Evolutionary conservation across 2,888 invertebrate species (phyloP), one percentile per base, ranked within the genome.

Genomic region (Caenorhabditis panamensis): DNA sequence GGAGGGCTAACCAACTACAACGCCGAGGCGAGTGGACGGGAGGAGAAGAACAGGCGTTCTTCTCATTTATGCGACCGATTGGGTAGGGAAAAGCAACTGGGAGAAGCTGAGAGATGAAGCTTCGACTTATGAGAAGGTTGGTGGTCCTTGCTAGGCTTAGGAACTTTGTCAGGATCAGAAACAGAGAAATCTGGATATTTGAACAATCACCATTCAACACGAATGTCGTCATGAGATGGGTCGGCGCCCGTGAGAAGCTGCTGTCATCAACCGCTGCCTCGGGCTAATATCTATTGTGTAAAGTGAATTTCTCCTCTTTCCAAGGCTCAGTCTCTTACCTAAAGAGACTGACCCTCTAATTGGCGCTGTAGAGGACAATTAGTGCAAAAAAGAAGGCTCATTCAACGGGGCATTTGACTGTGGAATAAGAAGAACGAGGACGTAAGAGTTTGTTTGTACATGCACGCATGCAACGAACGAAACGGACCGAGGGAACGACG

Each of bases 1-100:
- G 64, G 73, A 59, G 59, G 75, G 75, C 66, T 75, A 75, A 75
- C 75, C 75, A 75, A 75, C 75, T 75, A 66, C 66, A 75, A 73
- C 64, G 75, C 54, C 75, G 64, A 73, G 63, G 64, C 64, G 73
- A 75, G 66, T 64, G 75, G 66, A 51, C 63, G 61, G 75, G 58
- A 67, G 54, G 26, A 24, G 37, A 58, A 24, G 75, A 75, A 75
- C 75, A 75, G 75, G 75, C 75, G 75, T 75, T 75, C 75, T 75
- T 75, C 66, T 73, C 73, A 64, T 73, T 64, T 73, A 73, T 73
- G 72, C 47, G 72, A 63, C 72, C 72, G 72, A 72, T 72, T 72
- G 72, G 72, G 63, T 72, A 72, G 41, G 56, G 69, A 59, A 58
- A 53, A 31, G 72, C 63, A 62, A 26, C 41, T 41, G 41, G 41